phyloP scores from a whole-genome alignment of 2,113 vertebrate species.

The Gadus chalcogrammus region DNA sequence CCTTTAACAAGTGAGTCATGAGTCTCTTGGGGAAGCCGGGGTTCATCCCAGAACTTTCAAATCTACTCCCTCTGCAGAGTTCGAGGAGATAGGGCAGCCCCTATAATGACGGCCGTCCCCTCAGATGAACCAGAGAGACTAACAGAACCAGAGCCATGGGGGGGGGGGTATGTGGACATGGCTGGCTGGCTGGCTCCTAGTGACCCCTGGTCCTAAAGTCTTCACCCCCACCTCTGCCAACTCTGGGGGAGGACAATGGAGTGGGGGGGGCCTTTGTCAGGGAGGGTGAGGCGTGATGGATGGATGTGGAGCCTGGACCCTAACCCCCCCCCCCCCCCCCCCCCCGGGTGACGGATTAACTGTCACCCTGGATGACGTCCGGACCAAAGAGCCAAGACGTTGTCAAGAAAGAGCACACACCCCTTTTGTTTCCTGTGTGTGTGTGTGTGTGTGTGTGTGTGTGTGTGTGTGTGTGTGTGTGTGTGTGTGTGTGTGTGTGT shows the following conservation, averaged over 20 bases:
- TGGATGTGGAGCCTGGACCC: background rate
- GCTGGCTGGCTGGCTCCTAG: slow-evolving; percentile 46
- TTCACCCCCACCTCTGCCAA: slow-evolving; percentile 45
- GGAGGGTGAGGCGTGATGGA: slow-evolving; percentile 12
- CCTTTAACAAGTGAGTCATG: too few species aligned
- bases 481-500: too few species aligned
- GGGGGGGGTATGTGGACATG: slow-evolving; percentile 49
- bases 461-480: too few species aligned
- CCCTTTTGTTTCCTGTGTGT: too few species aligned
- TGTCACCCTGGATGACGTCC: background rate
- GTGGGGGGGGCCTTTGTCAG: slow-evolving; percentile 23
- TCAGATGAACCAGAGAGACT: slow-evolving; percentile 21
- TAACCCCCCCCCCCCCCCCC: background rate
- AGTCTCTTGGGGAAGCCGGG: too few species aligned
- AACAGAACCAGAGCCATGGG: slow-evolving; percentile 40
- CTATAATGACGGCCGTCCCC: background rate
- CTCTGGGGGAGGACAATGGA: background rate
- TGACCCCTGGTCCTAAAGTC: slow-evolving; percentile 56
- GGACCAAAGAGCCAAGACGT: too few species aligned
- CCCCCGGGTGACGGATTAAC: background rate
- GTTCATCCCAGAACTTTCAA: too few species aligned
- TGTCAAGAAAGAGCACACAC: too few species aligned
- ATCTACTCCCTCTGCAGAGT: too few species aligned
- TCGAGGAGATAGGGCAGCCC: slow-evolving; percentile 6
- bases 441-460: too few species aligned